Base-by-base conservation (phyloP, 2,888 invertebrate genomes). In the Onthophagus sagittarius region DNA sequence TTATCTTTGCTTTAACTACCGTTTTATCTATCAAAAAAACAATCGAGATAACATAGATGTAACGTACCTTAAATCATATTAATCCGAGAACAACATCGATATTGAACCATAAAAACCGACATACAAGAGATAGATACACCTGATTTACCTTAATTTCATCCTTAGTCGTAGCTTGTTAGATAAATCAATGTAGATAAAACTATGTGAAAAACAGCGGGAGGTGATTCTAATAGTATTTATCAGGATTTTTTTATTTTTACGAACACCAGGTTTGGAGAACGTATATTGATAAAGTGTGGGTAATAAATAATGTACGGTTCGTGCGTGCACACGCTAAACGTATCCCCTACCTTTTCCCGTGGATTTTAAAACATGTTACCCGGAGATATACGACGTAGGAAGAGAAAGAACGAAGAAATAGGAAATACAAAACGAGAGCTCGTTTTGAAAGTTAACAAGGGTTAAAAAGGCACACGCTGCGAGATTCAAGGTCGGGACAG, bases 11-110 rank as follows among this genome's bases (percentile, higher is more conserved):
- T 53, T 64, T 64, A 64, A 72, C 67, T 67, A 32, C 15, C n/a
- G 67, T 31, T 31, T 67, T 67, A 67, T 67, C 67, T 23, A 23
- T 67, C 23, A 23, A 13, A 67, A n/a, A 67, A 67, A 67, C 67
- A 72, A 72, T 69, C 39, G 53, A 72, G 72, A 72, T 72, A 72
- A 72, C 53, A 32, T 14, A 72, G 53, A 69, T 53, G 39, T 53
- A 9, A 53, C 69, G 32, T 62, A 14, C 13, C 32, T 72, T 62
- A 72, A 69, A 62, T 69, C 72, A 14, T n/a, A 62, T 62, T 72
- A 72, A 72, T 72, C 72, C 72, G 2, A 14, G 62, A 32, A 62
- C 31, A 72, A 69, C 39, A 53, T 4, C 62, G 69, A 69, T 72
- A 9, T 64, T 15, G 31, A 13, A 67, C 31, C n/a, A 67, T 67